phyloP scores from a whole-genome alignment of 2,797 vertebrate species.

The Limnodromus scolopaceus region DNA sequence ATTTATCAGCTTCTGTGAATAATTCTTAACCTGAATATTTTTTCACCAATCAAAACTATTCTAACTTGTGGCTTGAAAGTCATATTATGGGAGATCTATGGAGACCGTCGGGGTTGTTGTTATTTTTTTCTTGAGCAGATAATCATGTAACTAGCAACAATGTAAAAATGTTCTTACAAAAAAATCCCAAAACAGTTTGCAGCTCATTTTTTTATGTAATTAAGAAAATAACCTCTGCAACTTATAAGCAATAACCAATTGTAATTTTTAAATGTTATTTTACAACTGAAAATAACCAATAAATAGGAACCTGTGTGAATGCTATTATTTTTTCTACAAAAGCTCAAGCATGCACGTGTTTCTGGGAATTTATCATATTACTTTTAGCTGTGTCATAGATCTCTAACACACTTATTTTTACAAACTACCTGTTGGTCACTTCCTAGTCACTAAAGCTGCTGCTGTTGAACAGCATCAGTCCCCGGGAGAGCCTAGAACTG shows the following conservation, averaged over 20 bases:
- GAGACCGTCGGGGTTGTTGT: neutral
- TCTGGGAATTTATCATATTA: neutral
- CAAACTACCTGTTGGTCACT: neutral
- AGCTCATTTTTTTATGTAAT: neutral
- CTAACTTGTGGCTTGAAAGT: neutral
- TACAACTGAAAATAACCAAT: neutral
- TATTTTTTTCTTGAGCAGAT: neutral
- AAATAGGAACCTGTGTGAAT: neutral
- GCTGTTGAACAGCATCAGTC: neutral
- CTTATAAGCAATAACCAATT: neutral
- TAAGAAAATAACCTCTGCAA: neutral
- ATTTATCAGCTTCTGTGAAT: constrained; percentile 18
- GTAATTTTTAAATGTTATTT: neutral
- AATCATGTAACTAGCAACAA: neutral
- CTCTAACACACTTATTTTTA: neutral
- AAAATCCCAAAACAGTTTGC: neutral
- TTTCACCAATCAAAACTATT: neutral
- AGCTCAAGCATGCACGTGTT: neutral
- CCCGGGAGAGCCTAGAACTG: neutral
- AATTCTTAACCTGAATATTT: neutral
- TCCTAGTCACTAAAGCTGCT: neutral
- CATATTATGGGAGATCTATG: neutral
- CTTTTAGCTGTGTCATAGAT: neutral
- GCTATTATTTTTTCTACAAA: neutral
- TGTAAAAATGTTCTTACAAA: neutral